Evolutionary conservation across 2,113 vertebrate species (phyloP).

Genomic region (Gavialis gangeticus): DNA sequence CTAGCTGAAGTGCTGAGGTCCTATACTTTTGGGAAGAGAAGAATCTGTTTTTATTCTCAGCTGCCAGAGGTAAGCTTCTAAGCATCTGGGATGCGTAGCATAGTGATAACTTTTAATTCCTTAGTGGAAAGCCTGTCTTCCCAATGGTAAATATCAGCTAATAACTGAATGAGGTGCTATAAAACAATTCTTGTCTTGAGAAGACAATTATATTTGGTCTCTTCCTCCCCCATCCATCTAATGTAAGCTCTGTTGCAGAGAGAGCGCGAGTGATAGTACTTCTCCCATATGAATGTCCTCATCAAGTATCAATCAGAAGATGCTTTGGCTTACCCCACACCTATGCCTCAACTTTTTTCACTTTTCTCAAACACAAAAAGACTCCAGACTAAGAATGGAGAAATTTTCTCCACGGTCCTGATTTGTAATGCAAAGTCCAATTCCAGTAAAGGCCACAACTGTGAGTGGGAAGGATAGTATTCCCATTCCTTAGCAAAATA

Average conservation of each 20-base stretch:
- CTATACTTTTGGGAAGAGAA: too few relatives aligned
- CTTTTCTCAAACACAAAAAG: background rate
- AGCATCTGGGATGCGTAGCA: background rate
- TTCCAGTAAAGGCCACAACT: background rate
- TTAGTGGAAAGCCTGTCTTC: background rate
- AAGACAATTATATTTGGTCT: background rate
- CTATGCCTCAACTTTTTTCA: background rate
- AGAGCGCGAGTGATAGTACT: background rate
- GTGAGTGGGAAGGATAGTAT: background rate
- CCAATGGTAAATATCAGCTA: background rate
- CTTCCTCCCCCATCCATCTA: background rate
- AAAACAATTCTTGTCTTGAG: background rate
- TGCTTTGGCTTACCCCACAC: constrained; percentile 6
- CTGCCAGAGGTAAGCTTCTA: background rate
- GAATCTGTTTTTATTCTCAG: background rate
- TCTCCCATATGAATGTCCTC: background rate
- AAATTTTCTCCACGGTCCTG: background rate
- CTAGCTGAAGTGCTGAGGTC: too few relatives aligned
- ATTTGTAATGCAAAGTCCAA: background rate
- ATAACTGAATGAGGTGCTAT: background rate
- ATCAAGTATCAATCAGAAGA: constrained; percentile 1
- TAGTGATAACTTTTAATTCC: background rate
- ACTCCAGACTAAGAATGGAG: background rate
- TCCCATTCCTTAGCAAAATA: background rate
- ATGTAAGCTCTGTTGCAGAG: background rate